phyloP scores from a whole-genome alignment of 2,888 invertebrate species.

The Lysandra bellargus region DNA sequence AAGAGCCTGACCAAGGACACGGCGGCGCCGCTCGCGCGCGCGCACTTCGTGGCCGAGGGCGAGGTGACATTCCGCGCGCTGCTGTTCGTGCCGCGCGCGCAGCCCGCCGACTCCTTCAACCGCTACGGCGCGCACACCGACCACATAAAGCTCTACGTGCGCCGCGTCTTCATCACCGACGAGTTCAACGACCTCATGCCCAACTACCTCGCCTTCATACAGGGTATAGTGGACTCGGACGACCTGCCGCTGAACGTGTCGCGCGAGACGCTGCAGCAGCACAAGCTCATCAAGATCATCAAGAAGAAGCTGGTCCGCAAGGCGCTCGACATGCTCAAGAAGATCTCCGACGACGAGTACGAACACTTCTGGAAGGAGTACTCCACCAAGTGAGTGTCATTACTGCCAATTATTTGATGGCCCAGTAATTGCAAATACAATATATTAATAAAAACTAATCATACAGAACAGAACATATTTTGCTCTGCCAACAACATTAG shows the following conservation, averaged over 20 bases:
- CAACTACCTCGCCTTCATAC: conserved; percentile 96
- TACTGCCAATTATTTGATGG: too few relatives aligned
- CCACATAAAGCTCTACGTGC: conserved; percentile 97
- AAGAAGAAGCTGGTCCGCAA: conserved; percentile 99
- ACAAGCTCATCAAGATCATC: conserved; percentile 99
- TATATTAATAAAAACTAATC: too few relatives aligned
- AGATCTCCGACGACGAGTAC: conserved; percentile 93
- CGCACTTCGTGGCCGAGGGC: conserved; percentile 99
- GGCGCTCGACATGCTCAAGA: conserved; percentile 98
- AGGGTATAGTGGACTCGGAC: conserved; percentile 99
- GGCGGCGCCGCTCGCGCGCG: conserved; percentile 88
- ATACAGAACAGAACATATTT: too few relatives aligned
- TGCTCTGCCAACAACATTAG: too few relatives aligned
- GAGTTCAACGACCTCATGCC: conserved; percentile 99
- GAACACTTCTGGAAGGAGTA: conserved; percentile 99
- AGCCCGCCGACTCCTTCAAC: conserved; percentile 96
- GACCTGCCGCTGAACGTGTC: conserved; percentile 99
- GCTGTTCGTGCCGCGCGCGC: conserved; percentile 93
- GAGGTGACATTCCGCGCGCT: conserved; percentile 99
- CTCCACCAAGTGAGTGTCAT: conserved; percentile 90
- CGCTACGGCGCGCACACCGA: conserved; percentile 96
- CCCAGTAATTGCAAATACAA: too few relatives aligned
- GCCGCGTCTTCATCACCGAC: conserved; percentile 99
- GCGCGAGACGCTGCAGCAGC: conserved; percentile 98
- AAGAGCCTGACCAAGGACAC: conserved; percentile 95